Conservation (phyloP, 2,888 invertebrate species). For the Diarsia brunnea region DNA sequence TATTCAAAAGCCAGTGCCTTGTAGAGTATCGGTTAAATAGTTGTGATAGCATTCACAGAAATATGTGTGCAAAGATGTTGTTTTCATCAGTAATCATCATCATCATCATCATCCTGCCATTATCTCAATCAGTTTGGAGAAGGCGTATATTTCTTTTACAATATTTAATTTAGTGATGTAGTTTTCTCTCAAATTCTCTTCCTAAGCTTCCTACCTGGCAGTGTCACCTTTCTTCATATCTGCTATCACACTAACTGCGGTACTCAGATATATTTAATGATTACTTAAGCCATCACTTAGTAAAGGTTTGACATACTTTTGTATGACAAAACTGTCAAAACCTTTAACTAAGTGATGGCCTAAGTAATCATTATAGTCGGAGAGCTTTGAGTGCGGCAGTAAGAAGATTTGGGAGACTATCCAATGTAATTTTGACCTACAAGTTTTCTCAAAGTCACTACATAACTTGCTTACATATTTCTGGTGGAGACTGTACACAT, state of each 20-base stretch:
- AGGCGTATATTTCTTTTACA: neutral
- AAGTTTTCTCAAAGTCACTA: neutral
- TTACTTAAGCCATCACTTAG: too few species aligned
- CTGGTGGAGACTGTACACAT: slow-evolving; percentile 43
- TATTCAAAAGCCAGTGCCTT: neutral
- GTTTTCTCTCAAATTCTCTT: neutral
- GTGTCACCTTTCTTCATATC: neutral
- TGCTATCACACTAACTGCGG: neutral
- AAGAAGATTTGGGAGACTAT: too few species aligned
- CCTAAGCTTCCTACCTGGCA: too few species aligned
- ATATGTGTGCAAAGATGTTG: neutral
- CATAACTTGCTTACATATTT: slow-evolving; percentile 24
- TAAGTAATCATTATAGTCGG: too few species aligned
- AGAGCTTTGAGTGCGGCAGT: too few species aligned
- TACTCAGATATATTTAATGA: too few species aligned
- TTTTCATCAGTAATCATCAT: neutral
- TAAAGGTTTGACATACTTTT: too few species aligned
- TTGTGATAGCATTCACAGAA: neutral
- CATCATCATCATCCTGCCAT: neutral
- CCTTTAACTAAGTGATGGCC: too few species aligned
- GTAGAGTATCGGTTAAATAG: neutral
- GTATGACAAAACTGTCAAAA: too few species aligned
- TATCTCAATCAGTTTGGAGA: neutral
- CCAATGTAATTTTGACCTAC: too few species aligned
- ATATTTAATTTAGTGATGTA: neutral